phyloP scores from a whole-genome alignment of 2,113 vertebrate genomes.

The Jacana jacana region DNA sequence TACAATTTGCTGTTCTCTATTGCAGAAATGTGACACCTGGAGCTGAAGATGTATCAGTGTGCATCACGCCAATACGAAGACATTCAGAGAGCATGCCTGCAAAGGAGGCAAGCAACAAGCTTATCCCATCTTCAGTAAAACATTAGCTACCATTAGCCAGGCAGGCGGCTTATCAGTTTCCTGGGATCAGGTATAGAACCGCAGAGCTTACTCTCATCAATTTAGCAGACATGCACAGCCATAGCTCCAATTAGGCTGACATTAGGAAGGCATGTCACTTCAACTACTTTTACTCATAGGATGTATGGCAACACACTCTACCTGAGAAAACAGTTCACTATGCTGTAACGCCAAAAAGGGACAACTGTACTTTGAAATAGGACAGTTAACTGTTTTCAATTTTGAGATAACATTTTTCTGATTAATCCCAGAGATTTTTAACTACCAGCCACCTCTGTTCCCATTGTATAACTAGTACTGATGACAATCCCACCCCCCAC shows the following conservation, averaged over 20 bases:
- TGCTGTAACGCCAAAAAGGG: not conserved
- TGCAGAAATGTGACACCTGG: constrained; percentile 1
- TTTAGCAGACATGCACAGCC: not conserved
- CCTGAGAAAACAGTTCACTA: not conserved
- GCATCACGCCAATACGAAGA: not conserved
- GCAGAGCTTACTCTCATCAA: not conserved
- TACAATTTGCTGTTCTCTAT: not conserved
- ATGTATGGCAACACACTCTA: not conserved
- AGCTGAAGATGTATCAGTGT: constrained; percentile 10
- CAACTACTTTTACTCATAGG: not conserved
- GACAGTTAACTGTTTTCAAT: not conserved
- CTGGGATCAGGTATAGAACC: not conserved
- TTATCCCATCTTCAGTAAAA: not conserved
- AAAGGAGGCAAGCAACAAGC: not conserved
- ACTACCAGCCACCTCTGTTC: not conserved
- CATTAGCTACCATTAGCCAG: constrained; percentile 7
- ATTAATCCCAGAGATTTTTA: not conserved
- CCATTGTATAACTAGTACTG: not conserved
- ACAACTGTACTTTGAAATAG: not conserved
- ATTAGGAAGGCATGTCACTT: constrained; percentile 1
- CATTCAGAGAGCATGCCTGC: not conserved
- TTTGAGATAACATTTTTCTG: not conserved
- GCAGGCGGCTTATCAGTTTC: not conserved
- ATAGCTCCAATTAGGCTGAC: not conserved
- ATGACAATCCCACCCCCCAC: not conserved